phyloP scores from a whole-genome alignment of 2,113 vertebrate genomes.

The Spheniscus mendiculus region DNA sequence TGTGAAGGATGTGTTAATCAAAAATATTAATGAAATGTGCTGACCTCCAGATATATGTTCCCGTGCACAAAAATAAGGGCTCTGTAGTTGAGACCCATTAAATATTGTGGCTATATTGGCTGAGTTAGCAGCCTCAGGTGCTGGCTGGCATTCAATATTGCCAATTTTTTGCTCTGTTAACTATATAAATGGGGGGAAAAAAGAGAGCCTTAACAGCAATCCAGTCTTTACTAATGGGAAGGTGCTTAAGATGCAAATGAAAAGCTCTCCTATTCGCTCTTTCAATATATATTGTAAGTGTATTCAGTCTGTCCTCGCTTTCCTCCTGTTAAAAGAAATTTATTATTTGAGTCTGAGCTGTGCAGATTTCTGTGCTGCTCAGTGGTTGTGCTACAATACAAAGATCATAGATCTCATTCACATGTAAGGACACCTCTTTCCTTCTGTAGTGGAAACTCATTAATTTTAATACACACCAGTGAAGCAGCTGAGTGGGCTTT shows the following conservation, averaged over 20 bases:
- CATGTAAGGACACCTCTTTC: neutral
- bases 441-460: constrained; percentile 3
- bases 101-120: neutral
- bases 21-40: neutral
- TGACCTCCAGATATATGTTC: neutral
- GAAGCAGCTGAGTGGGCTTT: constrained; percentile 8
- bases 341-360: neutral
- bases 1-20: neutral
- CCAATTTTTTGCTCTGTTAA: neutral
- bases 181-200: neutral
- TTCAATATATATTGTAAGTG: neutral
- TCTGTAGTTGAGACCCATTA: constrained; percentile 16
- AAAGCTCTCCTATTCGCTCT: neutral
- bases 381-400: neutral
- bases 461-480: constrained; percentile 29
- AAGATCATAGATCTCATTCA: constrained; percentile 29
- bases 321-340: neutral
- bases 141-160: neutral
- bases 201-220: neutral
- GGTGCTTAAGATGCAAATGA: constrained; percentile 33
- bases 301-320: neutral
- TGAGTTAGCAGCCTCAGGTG: constrained; percentile 14
- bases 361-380: neutral
- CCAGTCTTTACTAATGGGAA: neutral
- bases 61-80: neutral